phyloP scores from a whole-genome alignment of 1,140 invertebrate species.

The Olivierus martensii region DNA sequence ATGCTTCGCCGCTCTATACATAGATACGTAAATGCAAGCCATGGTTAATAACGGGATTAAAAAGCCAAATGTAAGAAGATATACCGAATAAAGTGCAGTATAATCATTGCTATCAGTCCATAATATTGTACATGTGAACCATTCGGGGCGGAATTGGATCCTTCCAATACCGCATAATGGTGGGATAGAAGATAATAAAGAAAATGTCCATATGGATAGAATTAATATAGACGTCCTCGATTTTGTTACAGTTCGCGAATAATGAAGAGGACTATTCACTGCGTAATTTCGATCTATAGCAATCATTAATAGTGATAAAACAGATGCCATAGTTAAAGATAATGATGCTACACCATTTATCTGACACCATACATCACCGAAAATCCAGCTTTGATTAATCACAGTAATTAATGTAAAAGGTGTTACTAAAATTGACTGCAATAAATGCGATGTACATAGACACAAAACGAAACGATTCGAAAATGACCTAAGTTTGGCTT shows the following conservation, averaged over 20 bases:
- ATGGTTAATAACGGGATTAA: conserved; percentile 3
- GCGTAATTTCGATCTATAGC: conserved; percentile 13
- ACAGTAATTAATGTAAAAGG: background rate
- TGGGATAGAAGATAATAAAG: background rate
- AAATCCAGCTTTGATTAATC: background rate
- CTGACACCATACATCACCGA: background rate
- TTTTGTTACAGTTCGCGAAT: conserved; percentile 11
- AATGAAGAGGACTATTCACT: conserved; percentile 13
- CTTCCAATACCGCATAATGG: background rate
- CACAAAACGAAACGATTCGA: conserved; percentile 14
- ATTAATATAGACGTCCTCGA: conserved; percentile 3
- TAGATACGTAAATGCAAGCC: conserved; percentile 3
- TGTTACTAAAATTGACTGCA: conserved; percentile 9
- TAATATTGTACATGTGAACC: background rate
- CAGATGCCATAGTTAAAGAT: background rate
- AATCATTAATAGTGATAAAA: conserved; percentile 7
- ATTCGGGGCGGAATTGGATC: background rate
- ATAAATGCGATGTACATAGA: conserved; percentile 2
- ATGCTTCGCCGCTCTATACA: conserved; percentile 9
- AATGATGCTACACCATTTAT: background rate
- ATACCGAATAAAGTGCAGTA: background rate
- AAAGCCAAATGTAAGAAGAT: conserved; percentile 1
- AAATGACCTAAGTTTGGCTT: conserved; percentile 1
- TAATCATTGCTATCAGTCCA: background rate
- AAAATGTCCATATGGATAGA: background rate